Conservation (phyloP, 2,888 invertebrate genomes). For the Torymus tubicola region DNA sequence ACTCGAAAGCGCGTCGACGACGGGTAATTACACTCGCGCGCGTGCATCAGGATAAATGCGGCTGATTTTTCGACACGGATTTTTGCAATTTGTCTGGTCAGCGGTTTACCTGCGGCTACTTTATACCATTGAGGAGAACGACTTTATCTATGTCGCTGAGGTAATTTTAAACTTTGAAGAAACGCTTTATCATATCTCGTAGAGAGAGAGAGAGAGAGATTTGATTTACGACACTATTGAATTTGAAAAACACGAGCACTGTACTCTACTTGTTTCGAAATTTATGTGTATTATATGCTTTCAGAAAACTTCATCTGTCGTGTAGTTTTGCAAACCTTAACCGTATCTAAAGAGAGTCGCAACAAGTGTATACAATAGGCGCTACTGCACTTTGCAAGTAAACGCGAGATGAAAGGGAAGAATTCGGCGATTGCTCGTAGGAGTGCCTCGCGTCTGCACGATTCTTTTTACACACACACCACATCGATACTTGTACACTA, state of each 20-base stretch:
- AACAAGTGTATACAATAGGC: background rate
- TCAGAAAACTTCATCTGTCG: too few species aligned
- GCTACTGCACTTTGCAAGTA: background rate
- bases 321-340: too few species aligned
- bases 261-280: too few species aligned
- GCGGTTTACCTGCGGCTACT: background rate
- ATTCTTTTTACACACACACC: conserved; percentile 1
- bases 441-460: conserved; percentile 65
- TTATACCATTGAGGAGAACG: too few species aligned
- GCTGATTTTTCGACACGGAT: conserved; percentile 58
- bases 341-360: background rate
- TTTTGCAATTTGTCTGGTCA: conserved; percentile 37
- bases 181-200: too few species aligned
- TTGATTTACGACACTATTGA: too few species aligned
- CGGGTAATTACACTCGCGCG: conserved; percentile 9
- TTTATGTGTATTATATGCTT: too few species aligned
- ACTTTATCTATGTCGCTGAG: too few species aligned
- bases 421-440: conserved; percentile 71
- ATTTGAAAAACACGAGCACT: too few species aligned
- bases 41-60: conserved; percentile 28
- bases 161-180: too few species aligned
- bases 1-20: conserved; percentile 41
- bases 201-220: too few species aligned
- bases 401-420: conserved; percentile 70
- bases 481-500: background rate